Evolutionary conservation across 1,140 invertebrate species (phyloP).

Genomic region (Trichonephila inaurata): DNA sequence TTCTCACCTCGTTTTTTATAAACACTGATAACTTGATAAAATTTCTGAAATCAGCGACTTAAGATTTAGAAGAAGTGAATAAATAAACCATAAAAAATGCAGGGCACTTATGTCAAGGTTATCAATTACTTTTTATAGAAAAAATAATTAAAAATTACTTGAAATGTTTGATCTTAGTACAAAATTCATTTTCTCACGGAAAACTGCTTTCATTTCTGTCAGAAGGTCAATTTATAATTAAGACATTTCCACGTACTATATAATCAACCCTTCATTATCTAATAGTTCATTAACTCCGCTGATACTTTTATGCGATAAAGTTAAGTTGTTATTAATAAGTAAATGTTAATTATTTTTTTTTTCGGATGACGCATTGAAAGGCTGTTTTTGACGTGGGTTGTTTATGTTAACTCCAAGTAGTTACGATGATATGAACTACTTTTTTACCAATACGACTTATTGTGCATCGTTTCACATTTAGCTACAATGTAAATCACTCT

Average conservation of each 20-base stretch:
- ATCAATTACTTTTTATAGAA: slow-evolving; percentile 2
- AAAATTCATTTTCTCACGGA: background rate
- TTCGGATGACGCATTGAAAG: background rate
- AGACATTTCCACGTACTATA: background rate
- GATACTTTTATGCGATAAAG: background rate
- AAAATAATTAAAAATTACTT: slow-evolving; percentile 10
- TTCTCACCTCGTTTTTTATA: background rate
- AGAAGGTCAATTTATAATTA: background rate
- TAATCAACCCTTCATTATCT: background rate
- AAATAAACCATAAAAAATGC: background rate
- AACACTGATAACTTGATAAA: slow-evolving; percentile 19
- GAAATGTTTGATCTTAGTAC: background rate
- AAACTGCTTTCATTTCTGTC: background rate
- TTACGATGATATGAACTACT: background rate
- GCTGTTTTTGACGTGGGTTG: background rate
- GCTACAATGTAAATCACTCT: background rate
- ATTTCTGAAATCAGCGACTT: background rate
- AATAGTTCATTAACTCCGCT: slow-evolving; percentile 5
- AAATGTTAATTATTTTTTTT: slow-evolving; percentile 2
- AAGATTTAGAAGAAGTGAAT: background rate
- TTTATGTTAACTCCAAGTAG: background rate
- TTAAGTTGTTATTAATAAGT: background rate
- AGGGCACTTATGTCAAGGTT: background rate
- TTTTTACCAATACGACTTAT: background rate
- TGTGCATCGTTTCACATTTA: background rate